Evolutionary conservation across 1,140 invertebrate genomes (phyloP).

Genomic region (Megathymus violae): DNA sequence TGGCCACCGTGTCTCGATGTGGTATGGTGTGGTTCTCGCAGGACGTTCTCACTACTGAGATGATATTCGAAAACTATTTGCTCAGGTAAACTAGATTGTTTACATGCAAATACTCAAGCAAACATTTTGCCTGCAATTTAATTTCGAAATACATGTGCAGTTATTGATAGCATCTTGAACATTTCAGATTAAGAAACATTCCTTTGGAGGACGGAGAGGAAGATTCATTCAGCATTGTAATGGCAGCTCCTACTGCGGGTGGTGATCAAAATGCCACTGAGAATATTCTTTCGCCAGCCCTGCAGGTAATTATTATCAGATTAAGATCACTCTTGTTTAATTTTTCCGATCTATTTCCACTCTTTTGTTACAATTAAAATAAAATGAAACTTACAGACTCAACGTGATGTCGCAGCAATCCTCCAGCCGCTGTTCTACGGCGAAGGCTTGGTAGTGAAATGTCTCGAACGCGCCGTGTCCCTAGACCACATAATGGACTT

Average conservation of each 20-base stretch:
- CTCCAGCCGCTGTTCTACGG: slow-evolving; percentile 93
- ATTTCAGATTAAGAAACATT: slow-evolving; percentile 91
- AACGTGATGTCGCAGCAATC: slow-evolving; percentile 94
- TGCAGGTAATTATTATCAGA: slow-evolving; percentile 84
- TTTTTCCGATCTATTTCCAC: too few species aligned
- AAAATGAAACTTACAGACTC: slow-evolving; percentile 88
- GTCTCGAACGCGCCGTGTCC: slow-evolving; percentile 94
- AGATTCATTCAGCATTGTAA: slow-evolving; percentile 84
- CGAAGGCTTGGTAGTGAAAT: slow-evolving; percentile 96
- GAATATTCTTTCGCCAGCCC: slow-evolving; percentile 91
- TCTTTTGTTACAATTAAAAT: too few species aligned
- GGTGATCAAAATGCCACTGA: slow-evolving; percentile 84
- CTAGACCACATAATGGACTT: slow-evolving; percentile 99
- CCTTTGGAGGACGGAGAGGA: slow-evolving; percentile 97
- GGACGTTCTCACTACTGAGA: slow-evolving; percentile 98
- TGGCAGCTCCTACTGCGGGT: slow-evolving; percentile 73
- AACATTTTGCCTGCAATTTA: too few species aligned
- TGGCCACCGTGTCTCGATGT: slow-evolving; percentile 99
- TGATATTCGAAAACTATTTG: slow-evolving; percentile 99
- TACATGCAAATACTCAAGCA: too few species aligned
- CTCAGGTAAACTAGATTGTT: slow-evolving; percentile 71
- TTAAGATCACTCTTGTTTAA: neutral
- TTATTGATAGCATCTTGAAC: slow-evolving; percentile 3
- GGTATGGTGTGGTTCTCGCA: slow-evolving; percentile 99
- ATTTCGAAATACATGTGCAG: neutral